Evolutionary conservation across 2,888 invertebrate species (phyloP).

Genomic region (Isoperla grammatica): DNA sequence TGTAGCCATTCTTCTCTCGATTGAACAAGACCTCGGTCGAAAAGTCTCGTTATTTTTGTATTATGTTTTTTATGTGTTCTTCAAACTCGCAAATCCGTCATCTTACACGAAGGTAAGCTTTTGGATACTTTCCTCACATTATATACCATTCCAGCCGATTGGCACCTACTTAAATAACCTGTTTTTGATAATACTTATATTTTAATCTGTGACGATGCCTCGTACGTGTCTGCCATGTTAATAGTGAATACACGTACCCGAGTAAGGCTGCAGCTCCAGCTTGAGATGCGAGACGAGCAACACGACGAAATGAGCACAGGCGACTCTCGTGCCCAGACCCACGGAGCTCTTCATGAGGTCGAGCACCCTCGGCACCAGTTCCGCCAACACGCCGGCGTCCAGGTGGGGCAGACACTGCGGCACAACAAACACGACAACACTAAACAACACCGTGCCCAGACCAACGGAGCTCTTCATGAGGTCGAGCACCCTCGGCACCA

Average conservation of each 20-base stretch:
- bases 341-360: constrained; percentile 75
- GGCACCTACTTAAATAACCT: too few species aligned
- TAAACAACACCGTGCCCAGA: constrained; percentile 57
- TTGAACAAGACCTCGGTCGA: too few species aligned
- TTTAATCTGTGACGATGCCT: too few species aligned
- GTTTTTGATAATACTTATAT: too few species aligned
- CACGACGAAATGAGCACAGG: constrained; percentile 72
- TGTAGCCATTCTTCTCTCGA: too few species aligned
- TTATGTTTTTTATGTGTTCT: too few species aligned
- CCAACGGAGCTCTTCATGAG: constrained; percentile 73
- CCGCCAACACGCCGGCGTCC: constrained; percentile 68
- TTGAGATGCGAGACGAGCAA: constrained; percentile 47
- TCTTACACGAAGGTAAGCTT: too few species aligned
- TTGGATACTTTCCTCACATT: too few species aligned
- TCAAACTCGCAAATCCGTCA: too few species aligned
- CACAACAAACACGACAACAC: not conserved
- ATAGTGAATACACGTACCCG: constrained; percentile 46
- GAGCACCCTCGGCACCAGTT: constrained; percentile 72
- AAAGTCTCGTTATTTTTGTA: too few species aligned
- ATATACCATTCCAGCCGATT: too few species aligned
- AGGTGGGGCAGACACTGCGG: constrained; percentile 61
- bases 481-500: constrained; percentile 76
- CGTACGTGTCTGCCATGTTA: too few species aligned
- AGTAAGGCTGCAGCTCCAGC: constrained; percentile 53
- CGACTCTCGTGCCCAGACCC: constrained; percentile 78